Evolutionary conservation across 2,113 vertebrate genomes (phyloP).

Genomic region (Corvus moneduloides): DNA sequence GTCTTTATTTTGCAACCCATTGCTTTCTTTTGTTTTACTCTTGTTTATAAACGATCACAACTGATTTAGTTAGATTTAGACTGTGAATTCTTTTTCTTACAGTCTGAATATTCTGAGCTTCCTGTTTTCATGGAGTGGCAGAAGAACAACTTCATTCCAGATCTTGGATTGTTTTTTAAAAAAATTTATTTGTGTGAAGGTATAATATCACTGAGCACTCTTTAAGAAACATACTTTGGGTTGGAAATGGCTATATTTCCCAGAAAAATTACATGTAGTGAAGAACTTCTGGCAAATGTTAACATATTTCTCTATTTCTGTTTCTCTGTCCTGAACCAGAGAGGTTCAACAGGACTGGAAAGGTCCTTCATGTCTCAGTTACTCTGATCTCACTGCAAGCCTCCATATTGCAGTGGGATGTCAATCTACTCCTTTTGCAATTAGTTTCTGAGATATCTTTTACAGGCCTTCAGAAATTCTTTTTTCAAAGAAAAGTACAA

Average conservation of each 20-base stretch:
- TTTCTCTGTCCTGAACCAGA: neutral
- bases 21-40: neutral
- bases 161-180: neutral
- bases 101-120: neutral
- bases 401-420: neutral
- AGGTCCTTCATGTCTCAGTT: neutral
- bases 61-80: neutral
- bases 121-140: neutral
- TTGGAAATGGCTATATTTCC: neutral
- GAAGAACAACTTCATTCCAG: neutral
- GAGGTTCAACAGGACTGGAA: neutral
- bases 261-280: neutral
- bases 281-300: neutral
- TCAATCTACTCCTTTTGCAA: neutral
- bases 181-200: neutral
- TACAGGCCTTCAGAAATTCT: neutral
- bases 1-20: neutral
- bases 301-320: neutral
- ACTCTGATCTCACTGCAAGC: neutral
- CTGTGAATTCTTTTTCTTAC: neutral
- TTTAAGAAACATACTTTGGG: neutral
- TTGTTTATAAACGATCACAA: neutral
- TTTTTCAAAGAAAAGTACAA: neutral
- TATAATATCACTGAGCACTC: neutral
- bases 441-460: neutral